Evolutionary conservation across 2,888 invertebrate genomes (phyloP), one percentile per base, ranked within the genome.

Genomic region (Lasiommata megera): DNA sequence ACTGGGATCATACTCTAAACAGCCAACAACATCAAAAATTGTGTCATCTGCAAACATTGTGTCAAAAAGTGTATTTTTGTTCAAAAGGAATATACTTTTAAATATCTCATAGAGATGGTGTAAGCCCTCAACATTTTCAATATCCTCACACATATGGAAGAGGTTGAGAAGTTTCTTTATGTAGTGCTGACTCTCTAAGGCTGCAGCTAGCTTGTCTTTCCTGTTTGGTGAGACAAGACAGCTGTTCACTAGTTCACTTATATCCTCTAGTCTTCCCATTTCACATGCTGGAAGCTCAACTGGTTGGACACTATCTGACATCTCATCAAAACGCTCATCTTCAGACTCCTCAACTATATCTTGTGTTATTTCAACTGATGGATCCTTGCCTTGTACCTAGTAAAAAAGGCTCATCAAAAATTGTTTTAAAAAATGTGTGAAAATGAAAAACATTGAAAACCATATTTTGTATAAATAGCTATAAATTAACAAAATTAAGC

Each of bases 21-120:
- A 99, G 12, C 99, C 99, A 57, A 99, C 97, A 54, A 99, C 97
- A 92, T 98, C 99, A 83, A 98, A 98, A 84, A 99, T 98, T 70
- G 96, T 95, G 79, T 98, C 98, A 76, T 98, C 97, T 68, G 96
- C 95, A 92, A 99, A 98, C 97, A 99, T 97, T 70, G 98, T 97
- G 88, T 99, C 99, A 86, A 99, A 98, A 51, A 99, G 92, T 57
- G 97, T 96, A 82, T 97, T 99, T 88, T 98, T 98, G 87, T 99
- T 99, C 70, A 99, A 93, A 80, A 99, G 93, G 90, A 99, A 99
- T 87, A 99, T 96, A 89, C 98, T 98, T 91, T 99, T 99, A 82
- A 99, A 98, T 81, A 99, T 99, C 85, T 99, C 98, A 79, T 97
- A 99, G 11, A 99, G 93, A 90, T 97, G 95, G 91, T 98, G 98